phyloP scores from a whole-genome alignment of 2,797 vertebrate genomes.

The Coilia nasus region DNA sequence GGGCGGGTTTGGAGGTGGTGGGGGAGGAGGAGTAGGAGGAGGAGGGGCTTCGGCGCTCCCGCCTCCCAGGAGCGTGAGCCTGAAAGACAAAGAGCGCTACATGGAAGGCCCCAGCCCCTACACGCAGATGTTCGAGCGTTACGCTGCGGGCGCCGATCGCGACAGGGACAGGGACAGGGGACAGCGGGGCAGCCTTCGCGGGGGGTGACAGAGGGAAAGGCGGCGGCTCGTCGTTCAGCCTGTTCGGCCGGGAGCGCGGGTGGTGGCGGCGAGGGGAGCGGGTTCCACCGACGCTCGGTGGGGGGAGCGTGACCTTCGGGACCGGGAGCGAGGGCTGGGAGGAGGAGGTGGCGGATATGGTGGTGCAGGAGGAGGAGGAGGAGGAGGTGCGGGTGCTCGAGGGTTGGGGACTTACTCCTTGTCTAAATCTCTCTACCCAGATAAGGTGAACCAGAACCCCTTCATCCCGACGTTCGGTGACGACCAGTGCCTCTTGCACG shows the following conservation, averaged over 20 bases:
- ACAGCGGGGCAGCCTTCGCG: conserved; percentile 61
- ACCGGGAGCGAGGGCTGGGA: conserved; percentile 81
- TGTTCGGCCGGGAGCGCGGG: conserved; percentile 73
- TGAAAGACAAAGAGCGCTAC: conserved; percentile 98
- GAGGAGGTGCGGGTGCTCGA: conserved; percentile 66
- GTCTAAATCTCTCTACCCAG: conserved; percentile 99
- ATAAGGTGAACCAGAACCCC: conserved; percentile 99
- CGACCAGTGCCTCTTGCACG: conserved; percentile 99
- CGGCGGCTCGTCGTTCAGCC: conserved; percentile 78
- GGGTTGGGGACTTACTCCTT: conserved; percentile 92
- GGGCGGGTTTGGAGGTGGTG: conserved; percentile 51
- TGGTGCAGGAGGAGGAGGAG: conserved; percentile 61
- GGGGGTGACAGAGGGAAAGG: conserved; percentile 72
- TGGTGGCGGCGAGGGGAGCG: conserved; percentile 72
- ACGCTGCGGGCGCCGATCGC: conserved; percentile 87
- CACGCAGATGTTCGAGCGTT: conserved; percentile 97
- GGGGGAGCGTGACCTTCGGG: conserved; percentile 80
- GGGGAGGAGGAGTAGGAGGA: conserved; percentile 37
- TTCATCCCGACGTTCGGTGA: conserved; percentile 99
- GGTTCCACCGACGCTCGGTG: conserved; percentile 78
- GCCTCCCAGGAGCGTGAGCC: conserved; percentile 93
- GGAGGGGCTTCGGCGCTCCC: conserved; percentile 60
- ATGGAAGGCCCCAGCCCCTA: conserved; percentile 93
- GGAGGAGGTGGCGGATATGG: conserved; percentile 74
- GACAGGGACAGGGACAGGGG: conserved; percentile 74